Base-by-base conservation (phyloP, 2,113 vertebrate genomes). In the Dascyllus trimaculatus region DNA sequence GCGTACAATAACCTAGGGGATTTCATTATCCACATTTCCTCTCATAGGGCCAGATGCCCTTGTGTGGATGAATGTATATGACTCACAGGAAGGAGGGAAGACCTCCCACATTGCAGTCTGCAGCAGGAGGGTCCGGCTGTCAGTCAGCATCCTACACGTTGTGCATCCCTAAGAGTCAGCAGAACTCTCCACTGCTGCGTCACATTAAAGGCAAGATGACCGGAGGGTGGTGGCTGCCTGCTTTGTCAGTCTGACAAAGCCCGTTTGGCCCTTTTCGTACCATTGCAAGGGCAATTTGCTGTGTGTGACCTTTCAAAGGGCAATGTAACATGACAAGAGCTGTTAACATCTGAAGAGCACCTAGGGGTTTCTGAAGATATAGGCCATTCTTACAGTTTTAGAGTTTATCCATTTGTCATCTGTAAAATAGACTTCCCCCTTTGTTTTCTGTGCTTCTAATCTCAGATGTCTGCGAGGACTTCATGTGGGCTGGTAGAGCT, bases 251-350 rank as follows among this genome's bases (percentile, higher is more conserved):
- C 88, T 79, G 85, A 84, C 86, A 83, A 89, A 84, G 80, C 68
- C 80, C 8, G 48, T 85, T 88, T 82, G 88, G 84, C 74, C 79
- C 61, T 85, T 82, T 85, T 87, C 60, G 38, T 89, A 84, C 84
- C 89, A 66, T 81, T 71, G 82, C 86, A 84, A 85, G 76, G 87
- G 80, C 88, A 89, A 89, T 90, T 88, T 91, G 82, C 85, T 84
- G 81, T 84, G 85, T 90, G 83, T 89, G 88, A 92, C 92, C 92
- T 92, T 93, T 92, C 18, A 53, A 87, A 80, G 79, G 81, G 86
- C 86, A 82, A 88, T 84, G 85, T 77, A 89, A 92, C 81, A 88
- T 93, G 90, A 92, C 92, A 93, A 85, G 86, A 82, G 81, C 77
- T 78, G 85, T 92, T 93, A 91, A 66, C 71, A 69, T 91, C 82